Base-by-base conservation (phyloP, 2,113 vertebrate genomes). In the Ammospiza nelsoni region DNA sequence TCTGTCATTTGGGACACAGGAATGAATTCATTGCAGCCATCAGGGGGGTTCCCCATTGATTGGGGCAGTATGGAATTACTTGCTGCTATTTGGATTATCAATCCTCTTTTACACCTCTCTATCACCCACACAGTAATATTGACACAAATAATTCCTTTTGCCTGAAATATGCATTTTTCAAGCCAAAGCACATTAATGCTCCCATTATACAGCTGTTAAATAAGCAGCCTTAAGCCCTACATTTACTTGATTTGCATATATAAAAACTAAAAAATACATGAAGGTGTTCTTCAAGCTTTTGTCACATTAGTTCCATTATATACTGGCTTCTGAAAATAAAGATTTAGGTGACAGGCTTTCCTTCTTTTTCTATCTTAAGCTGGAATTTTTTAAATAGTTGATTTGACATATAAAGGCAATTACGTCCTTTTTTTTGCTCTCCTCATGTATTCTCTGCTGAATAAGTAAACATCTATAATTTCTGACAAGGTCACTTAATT, bases 401-500 rank as follows among this genome's bases (percentile, higher is more conserved):
- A 78, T 94, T 71, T 91, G 92, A 88, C 68, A 88, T 62, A 91
- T 33, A 90, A 95, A 92, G 62, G 24, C 43, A 68, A 65, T 78
- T 92, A 51, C 76, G 18, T 74, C 91, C 15, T 71, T 71, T 67
- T 31, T 63, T 81, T 79, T 48, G 87, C 87, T 79, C 21, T 90
- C 59, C 68, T 65, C 24, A 27, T 46, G 61, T 84, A 71, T 65
- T 83, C 91, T 83, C 83, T 43, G 9, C 57, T 86, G 89, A 95
- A 89, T 87, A 76, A 59, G 77, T 92, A 95, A 96, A 63, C 86
- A 93, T 94, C 92, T 96, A 87, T 87, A 74, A 93, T 94, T 97
- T 90, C 94, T 95, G 94, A 95, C 85, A 90, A 97, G 95, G 95
- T 92, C 94, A 85, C 72, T 94, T 96, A 97, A 96, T 98, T 96